Base-by-base conservation (phyloP, 1,140 invertebrate species). In the Chrysoperla carnea region DNA sequence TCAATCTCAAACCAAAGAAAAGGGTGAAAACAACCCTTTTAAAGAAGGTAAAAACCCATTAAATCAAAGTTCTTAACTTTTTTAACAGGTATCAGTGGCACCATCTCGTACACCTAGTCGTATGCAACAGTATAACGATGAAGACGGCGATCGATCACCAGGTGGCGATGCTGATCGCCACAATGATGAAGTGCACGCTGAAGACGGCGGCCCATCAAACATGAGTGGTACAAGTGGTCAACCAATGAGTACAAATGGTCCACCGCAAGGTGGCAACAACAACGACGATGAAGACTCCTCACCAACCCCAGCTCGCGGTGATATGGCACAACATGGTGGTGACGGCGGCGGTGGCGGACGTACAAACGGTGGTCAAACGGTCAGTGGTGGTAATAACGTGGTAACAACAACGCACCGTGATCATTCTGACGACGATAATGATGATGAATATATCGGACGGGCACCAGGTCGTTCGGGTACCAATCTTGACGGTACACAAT, bases 371-470 rank as follows among this genome's bases (percentile, higher is more conserved):
- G 37, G 46, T 39, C 31, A 39, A 31, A 42, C 39, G 37, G 41
- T 45, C 13, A 31, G 42, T 36, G 36, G 45, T 31, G 12, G 47
- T 45, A n/a, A 47, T 51, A 15, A 48, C 48, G 8, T 49, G 46
- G 31, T 43, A 47, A 36, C 37, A 33, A 9, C 46, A 49, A n/a
- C 44, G 42, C 23, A 46, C 47, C 13, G 46, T 45, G 40, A 43
- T 44, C 41, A 50, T 37, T 46, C 50, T 38, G 56, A 55, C 41
- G 50, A 55, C 50, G 59, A 63, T 54, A 56, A 56, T 41, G 58
- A 57, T 40, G 60, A 62, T 45, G 58, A 60, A 46, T 62, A 57
- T 29, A 54, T 50, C 43, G 52, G 53, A 51, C 57, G 55, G 41
- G 49, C 14, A 54, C 64, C 50, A 55, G 58, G 42, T 48, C 52